Base-by-base conservation (phyloP, 2,797 vertebrate species). In the Leptodactylus fallax region DNA sequence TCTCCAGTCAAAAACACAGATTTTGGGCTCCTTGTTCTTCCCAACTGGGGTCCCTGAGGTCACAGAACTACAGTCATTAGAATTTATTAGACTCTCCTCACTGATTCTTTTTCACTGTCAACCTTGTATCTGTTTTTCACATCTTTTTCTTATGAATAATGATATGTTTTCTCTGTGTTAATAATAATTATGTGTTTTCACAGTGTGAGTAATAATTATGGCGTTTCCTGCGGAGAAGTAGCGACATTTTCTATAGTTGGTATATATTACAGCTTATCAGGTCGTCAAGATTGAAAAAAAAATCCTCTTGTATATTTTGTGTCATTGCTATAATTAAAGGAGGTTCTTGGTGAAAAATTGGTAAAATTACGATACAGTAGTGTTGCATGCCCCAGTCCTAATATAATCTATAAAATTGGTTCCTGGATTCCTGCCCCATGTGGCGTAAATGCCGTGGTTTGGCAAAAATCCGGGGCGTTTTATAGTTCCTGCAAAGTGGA, bases 111-210 rank as follows among this genome's bases (percentile, higher is more conserved):
- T 72, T 71, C 49, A 27, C n/a, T 58, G 19, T 14, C 23, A 17
- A 21, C 1, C 7, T 60, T 56, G 45, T 49, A 16, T 84, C 17
- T 47, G 27, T 69, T 56, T 58, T 74, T 74, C 12, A 72, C 36
- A 49, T 71, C 53, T 83, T 74, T 72, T 36, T 0, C 55, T 76
- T 55, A 49, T 58, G 71, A 72, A 47, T 84, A 84, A 84, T 76
- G 47, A 16, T 83, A 60, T 60, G 82, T 84, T 76, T 74, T 84
- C 56, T 9, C 82, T 23, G 16, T 14, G 47, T 56, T 58, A 84
- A 56, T 76, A 76, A 84, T 76, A 74, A 84, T 60, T 47, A 11
- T 49, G 60, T 47, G 82, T 84, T 84, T 83, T 84, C 71, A 5
- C 82, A 23, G 14, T 53, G 69, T n/a, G 71, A 84, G 25, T 76